Evolutionary conservation across 2,888 invertebrate species (phyloP), one percentile per base, ranked within the genome.

Genomic region (Mantis religiosa): DNA sequence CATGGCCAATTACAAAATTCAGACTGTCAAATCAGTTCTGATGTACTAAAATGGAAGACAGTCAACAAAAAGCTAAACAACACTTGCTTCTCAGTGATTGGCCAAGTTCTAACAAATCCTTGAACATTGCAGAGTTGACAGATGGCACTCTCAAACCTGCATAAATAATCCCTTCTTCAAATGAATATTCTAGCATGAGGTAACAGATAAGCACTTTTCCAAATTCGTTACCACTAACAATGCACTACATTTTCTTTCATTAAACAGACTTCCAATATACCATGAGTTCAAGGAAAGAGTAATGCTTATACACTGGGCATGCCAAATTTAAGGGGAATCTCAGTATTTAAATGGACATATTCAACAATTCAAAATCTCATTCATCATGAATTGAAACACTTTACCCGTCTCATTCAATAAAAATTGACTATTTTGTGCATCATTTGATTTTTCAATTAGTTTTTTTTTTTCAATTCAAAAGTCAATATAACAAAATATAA

Each of bases 381-480:
- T 71, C 54, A 71, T 25, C 54, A 71, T 86, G 86, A 82, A 82
- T 82, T 34, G 54, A 25, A 47, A 82, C 34, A 82, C 87, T 87
- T 87, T 87, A 87, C 87, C 87, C 87, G 87, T 87, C 82, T 87
- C 82, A 87, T 87, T 82, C 87, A 34, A 87, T 87, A 28, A 88
- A 88, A 88, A 88, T 88, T 88, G 88, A 88, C 88, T 88, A 86
- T 85, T 88, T 88, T 88, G 88, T 88, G 88, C 88, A 82, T 86
- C 88, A 83, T 82, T 88, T 86, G 82, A 30, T 86, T 85, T 47
- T 83, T 82, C 54, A 30, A 83, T 28, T 28, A 87, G 47, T 71
- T 71, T 41, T 41, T 12, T 41, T 71, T 20, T 71, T 71, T 41
- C 27, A 84, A 28, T 82, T 82, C 30, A 82, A 71, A 81, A 87